Evolutionary conservation across 2,113 vertebrate genomes (phyloP), one percentile per base, ranked within the genome.

Genomic region (Butorides virescens): DNA sequence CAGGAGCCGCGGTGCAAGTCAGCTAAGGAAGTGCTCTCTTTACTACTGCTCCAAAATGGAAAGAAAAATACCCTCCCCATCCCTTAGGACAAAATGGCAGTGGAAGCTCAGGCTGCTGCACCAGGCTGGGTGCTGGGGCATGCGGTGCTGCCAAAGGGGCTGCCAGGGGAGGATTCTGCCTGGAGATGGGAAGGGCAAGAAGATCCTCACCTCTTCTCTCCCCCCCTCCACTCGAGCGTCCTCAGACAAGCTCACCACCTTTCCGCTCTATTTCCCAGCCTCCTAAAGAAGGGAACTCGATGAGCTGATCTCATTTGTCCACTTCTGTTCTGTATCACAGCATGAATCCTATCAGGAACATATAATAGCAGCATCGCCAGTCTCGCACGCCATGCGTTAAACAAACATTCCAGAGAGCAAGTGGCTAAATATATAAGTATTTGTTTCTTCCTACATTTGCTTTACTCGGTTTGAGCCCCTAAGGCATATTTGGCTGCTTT

Each of bases 141-240:
- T 2, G 1, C 0, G 0, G n/a, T 22, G 32, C 56, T 52, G 7
- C 44, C 0, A 0, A 39, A 59, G 32, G 36, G 16, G 14, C 32
- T 72, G 29, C 7, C 6, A 26, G 1, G 23, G 55, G 29, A 6
- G 3, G 7, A 15, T n/a, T 42, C 67, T 80, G 30, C 53, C 47
- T 21, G 9, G 42, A 29, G 14, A 12, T 11, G 46, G 26, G 58
- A 56, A 19, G 26, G 78, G 32, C 0, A 0, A 73, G 23, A 65
- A 13, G 14, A 34, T 67, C 32, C 7, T 88, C 65, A 39, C 10
- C 12, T 59, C 53, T 68, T 49, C 61, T 74, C 7, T 67, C 15
- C 30, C 27, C 27, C 6, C 5, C 25, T 52, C 20, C 9, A 8
- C n/a, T 56, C 2, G 6, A 75, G 11, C 26, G 5, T 71, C 26